Base-by-base conservation (phyloP, 1,140 invertebrate species). In the Notospermus geniculatus region DNA sequence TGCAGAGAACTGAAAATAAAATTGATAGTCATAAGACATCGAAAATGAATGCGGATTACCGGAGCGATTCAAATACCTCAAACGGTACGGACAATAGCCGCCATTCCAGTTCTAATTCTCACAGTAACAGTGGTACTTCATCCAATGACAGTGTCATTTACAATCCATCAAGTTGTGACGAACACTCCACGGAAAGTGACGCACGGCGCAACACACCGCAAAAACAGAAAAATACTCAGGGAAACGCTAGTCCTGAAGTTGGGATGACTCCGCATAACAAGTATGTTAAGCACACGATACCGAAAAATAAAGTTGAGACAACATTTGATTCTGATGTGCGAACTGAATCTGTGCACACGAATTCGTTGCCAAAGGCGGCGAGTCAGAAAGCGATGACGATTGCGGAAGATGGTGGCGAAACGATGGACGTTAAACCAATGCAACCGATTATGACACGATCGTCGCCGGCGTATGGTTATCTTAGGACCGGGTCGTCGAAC, bases 401-500 rank as follows among this genome's bases (percentile, higher is more conserved):
- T 60, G 71, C 75, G 19, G 88, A 87, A 29, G 88, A 90, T 54
- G 88, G 91, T 68, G 90, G 91, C 58, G 91, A 91, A 71, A 85
- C 88, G 0, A 83, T 90, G 67, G 88, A 89, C 70, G 89, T 94
- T n/a, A 88, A 93, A 76, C 93, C 93, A 0, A 95, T 97, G 93
- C 87, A 91, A 66, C 92, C 93, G 0, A 82, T 97, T 43, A 82
- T 93, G 17, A 80, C 90, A 59, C 69, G 75, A 36, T 76, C 78
- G 0, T 75, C 79, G 22, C 39, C 36, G 19, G 53, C 30, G 11
- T 82, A 80, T 64, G 91, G 89, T 23, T 93, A 93, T n/a, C 46
- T 50, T 73, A 30, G 71, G 73, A 11, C 65, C 74, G 68, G 72
- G 72, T 15, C 76, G 75, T 64, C 71, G 69, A 45, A 69, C 68